Base-by-base conservation (phyloP, 1,140 invertebrate species). In the Goniozus legneri region DNA sequence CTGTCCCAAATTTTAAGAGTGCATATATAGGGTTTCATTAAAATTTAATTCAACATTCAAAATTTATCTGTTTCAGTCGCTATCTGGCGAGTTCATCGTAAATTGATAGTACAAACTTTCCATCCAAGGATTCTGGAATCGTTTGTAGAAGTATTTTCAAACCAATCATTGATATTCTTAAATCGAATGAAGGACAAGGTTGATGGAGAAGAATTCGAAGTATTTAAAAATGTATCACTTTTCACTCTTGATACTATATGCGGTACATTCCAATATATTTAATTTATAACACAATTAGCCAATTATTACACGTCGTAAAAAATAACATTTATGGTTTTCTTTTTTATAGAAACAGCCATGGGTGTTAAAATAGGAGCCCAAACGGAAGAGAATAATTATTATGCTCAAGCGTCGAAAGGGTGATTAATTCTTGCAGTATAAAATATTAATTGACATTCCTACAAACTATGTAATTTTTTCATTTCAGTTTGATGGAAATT, bases 231-330 rank as follows among this genome's bases (percentile, higher is more conserved):
- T 27, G 70, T 89, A 8, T 83, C 85, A 0, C 74, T 80, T 2
- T 88, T 84, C 65, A 82, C 86, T 46, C 63, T 90, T 32, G 87
- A 90, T 60, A 85, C 87, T 44, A 87, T 90, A 37, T 87, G 84
- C 67, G 85, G 84, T 84, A 65, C 74, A 73, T 60, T n/a, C 64
- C 74, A 73, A 60, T 53, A 75, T 73, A 60, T 53, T 43, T 39
- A 12, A 40, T 51, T 32, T 27, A 42, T 19, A 31, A 13, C 8
- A 30, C 36, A 4, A 12, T 12, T 31, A 43, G 19, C 15, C 37
- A 38, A 36, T 44, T 20, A 18, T 37, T 27, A 12, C 2, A 43
- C 35, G 20, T 10, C 8, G 3, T 19, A 12, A 33, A 8, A 14
- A 33, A 33, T n/a, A 8, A 33, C 13, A 27, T 27, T 27, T 27